Base-by-base conservation (phyloP, 2,797 vertebrate species). In the Acomys russatus region DNA sequence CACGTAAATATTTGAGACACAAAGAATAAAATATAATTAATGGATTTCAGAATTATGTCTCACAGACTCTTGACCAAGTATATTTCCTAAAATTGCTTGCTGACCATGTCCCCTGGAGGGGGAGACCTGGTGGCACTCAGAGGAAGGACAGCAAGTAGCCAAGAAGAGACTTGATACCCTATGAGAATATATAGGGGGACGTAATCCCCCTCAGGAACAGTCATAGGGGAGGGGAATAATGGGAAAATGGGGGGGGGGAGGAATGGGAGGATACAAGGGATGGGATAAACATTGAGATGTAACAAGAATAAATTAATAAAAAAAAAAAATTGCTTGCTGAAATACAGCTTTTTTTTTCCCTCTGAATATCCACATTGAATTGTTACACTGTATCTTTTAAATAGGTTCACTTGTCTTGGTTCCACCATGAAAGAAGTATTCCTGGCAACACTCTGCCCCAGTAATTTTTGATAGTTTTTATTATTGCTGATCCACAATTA, bases 1-100 rank as follows among this genome's bases (percentile, higher is more conserved):
- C 73, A 66, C 11, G 33, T 87, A 76, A 70, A 84, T 95, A 87
- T 89, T 10, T 35, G 4, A 54, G n/a, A 85, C 20, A 95, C 25
- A 68, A 91, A 85, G 78, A 84, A 95, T 15, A 80, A 63, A 84
- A 90, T 66, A 66, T 44, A 86, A 66, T 63, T 9, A 56, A 8
- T 44, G 2, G 28, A 82, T 93, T 94, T 94, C 35, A 88, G 20
- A 66, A 85, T 10, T 91, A 1, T 61, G 12, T 76, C 38, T 95
- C 18, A 30, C 25, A 2, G 71, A 73, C 54, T 15, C 56, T 73
- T 73, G 9, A 6, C 73, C 70, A n/a, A 85, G 66, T 78, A 74
- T 18, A 64, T 82, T 92, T 95, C 77, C 23, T 76, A 6, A 96
- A 90, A 25, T 64, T 15, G 3, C 3, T 77, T 90, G 30, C 44